Conservation (phyloP, 2,888 invertebrate genomes). For the Keiferia lycopersicella region DNA sequence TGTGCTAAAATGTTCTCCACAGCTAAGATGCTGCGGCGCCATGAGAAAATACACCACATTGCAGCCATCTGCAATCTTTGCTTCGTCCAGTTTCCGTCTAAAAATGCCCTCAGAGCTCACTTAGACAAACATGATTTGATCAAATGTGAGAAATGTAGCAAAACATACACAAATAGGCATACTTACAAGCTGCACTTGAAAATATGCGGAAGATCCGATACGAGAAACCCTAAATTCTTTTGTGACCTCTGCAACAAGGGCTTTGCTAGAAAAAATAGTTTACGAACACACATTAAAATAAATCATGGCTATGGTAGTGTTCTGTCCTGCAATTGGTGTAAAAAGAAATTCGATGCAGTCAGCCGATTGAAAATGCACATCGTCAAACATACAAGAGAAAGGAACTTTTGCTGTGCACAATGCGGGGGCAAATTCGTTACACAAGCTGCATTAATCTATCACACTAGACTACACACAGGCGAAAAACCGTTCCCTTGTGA, state of each 20-base stretch:
- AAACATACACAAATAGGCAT: conserved; percentile 53
- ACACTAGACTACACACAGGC: conserved; percentile 68
- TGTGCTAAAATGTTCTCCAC: conserved; percentile 64
- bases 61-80: conserved; percentile 60
- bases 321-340: conserved; percentile 62
- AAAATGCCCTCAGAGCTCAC: conserved; percentile 52
- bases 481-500: conserved; percentile 68
- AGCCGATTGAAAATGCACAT: conserved; percentile 62
- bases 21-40: conserved; percentile 52
- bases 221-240: conserved; percentile 47
- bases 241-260: conserved; percentile 67
- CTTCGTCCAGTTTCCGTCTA: conserved; percentile 57
- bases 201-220: conserved; percentile 50
- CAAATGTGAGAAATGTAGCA: conserved; percentile 55
- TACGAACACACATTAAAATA: conserved; percentile 58
- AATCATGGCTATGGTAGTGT: conserved; percentile 62
- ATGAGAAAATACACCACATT: conserved; percentile 53
- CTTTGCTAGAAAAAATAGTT: conserved; percentile 56
- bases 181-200: conserved; percentile 55
- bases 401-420: conserved; percentile 59
- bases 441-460: conserved; percentile 60
- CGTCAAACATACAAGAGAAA: conserved; percentile 67
- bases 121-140: conserved; percentile 56
- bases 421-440: conserved; percentile 68
- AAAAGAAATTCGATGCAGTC: conserved; percentile 62